Evolutionary conservation across 1,140 invertebrate genomes (phyloP), one percentile per base, ranked within the genome.

Genomic region (Cydia pomonella): DNA sequence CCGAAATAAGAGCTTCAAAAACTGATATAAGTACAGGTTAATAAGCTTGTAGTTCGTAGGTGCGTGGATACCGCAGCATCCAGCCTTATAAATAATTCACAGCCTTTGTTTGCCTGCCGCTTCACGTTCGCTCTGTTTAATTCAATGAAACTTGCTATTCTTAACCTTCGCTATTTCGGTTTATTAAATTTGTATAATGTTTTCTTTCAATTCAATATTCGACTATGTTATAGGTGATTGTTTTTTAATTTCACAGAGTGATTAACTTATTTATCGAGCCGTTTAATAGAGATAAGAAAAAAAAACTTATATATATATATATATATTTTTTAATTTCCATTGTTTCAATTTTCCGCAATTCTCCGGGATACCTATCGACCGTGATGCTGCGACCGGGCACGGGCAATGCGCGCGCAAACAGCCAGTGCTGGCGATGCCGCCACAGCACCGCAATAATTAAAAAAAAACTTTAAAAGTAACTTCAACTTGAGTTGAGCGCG

Each of bases 371-470:
- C 18, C 64, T 69, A 69, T 69, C 64, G 64, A 69, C 64, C 64
- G 64, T 33, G 64, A n/a, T 38, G 64, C n/a, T 69, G 64, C 64
- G 64, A 23, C 27, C 64, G n/a, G 64, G 64, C 64, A 69, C 64
- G 29, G 29, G 64, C 29, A 69, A 69, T 69, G 64, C 64, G 64
- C 64, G 64, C 64, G 64, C 64, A 69, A 69, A 69, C 29, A 69
- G 64, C 64, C 64, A 69, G 16, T 33, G 64, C 64, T 33, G 63
- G 12, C 63, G 27, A 64, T 23, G 21, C 23, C 21, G 63, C 64
- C 64, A 69, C 27, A 69, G 64, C 27, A 18, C 64, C 64, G 64
- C 64, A 69, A 29, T 41, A 41, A 69, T 41, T 69, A 69, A 69
- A 69, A 38, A 38, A 69, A 69, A 69, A n/a, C n/a, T 38, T 69